Evolutionary conservation across 2,113 vertebrate genomes (phyloP).

Genomic region (Chauna torquata): DNA sequence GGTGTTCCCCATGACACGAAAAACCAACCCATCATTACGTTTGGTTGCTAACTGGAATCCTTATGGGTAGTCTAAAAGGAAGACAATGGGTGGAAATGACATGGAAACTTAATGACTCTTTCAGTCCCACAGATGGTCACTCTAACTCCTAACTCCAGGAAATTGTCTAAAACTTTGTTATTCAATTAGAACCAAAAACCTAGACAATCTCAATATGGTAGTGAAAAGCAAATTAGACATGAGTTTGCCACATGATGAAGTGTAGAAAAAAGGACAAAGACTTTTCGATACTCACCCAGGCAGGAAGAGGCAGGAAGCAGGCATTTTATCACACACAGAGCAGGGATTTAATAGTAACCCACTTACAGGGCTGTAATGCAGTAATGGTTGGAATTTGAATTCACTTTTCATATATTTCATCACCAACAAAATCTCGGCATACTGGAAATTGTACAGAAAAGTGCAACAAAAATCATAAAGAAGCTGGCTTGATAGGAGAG

Average conservation of each 20-base stretch:
- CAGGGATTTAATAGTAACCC: background rate
- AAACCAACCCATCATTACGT: background rate
- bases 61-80: conserved; percentile 4
- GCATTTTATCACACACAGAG: background rate
- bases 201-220: background rate
- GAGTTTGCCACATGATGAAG: background rate
- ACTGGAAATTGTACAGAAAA: background rate
- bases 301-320: background rate
- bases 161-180: background rate
- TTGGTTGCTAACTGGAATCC: conserved; percentile 24
- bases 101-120: conserved; percentile 53
- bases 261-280: background rate
- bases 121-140: conserved; percentile 48
- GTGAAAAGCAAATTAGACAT: background rate
- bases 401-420: background rate
- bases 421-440: background rate
- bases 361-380: background rate
- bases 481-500: background rate
- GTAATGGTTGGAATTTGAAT: background rate
- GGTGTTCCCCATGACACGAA: conserved; percentile 44
- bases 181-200: background rate
- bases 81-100: conserved; percentile 52
- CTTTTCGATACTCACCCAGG: background rate
- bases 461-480: background rate
- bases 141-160: background rate